These are phyloP conservation scores for Octopus bimaculoides DNA, from an alignment of 1,140 invertebrate species.

Conservation along the genomic window DNA sequence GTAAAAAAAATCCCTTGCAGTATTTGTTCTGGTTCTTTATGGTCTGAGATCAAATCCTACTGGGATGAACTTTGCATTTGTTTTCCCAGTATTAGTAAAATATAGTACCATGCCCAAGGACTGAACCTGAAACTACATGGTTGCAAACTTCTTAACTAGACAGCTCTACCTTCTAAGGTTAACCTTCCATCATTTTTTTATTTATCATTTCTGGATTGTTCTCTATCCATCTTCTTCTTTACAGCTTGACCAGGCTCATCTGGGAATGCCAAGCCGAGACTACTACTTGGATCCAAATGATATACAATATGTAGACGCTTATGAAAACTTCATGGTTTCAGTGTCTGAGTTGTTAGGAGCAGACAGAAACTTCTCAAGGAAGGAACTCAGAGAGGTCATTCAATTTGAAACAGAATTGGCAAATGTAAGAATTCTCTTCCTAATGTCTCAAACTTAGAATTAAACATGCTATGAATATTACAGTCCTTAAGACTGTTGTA, in stretches of 20 bases:
- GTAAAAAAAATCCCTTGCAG: no score
- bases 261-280: conserved; percentile 75
- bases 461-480: conserved; percentile 53
- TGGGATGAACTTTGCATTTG: no score
- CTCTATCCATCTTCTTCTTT: conserved; percentile 8
- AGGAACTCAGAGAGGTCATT: conserved; percentile 61
- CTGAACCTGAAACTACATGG: no score
- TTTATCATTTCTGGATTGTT: not conserved
- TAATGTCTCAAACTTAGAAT: conserved; percentile 81
- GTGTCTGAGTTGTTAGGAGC: conserved; percentile 68
- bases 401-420: conserved; percentile 81
- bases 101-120: no score
- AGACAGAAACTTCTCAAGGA: conserved; percentile 51
- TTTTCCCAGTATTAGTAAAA: no score
- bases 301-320: conserved; percentile 68
- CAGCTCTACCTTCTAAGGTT: no score
- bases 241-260: conserved; percentile 60
- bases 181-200: no score
- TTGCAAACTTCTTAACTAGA: no score
- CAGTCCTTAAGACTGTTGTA: no score
- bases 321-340: conserved; percentile 76
- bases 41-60: no score
- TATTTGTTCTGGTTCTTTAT: no score
- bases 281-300: conserved; percentile 79
- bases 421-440: conserved; percentile 60